Conservation (phyloP, 1,140 invertebrate species). For the Bombus superbus region DNA sequence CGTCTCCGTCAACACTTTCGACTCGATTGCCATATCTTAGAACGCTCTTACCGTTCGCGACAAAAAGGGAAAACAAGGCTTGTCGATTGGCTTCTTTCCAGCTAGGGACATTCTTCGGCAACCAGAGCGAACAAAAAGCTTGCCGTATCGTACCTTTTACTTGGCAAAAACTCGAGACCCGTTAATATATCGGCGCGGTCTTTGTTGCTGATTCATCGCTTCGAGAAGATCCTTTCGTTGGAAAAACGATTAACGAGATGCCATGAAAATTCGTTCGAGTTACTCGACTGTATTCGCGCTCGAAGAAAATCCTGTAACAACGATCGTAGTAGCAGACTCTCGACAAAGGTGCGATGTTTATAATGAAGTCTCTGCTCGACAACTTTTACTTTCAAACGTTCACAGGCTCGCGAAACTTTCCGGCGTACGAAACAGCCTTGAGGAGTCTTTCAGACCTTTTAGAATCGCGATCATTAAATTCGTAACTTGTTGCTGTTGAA, state of each 20-base stretch:
- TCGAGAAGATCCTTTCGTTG: too few species aligned
- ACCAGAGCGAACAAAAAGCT: slow-evolving; percentile 17
- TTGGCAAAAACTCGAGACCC: slow-evolving; percentile 30
- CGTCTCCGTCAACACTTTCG: slow-evolving; percentile 34
- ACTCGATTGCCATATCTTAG: slow-evolving; percentile 32
- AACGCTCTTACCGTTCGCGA: slow-evolving; percentile 1
- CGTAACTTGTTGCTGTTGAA: slow-evolving; percentile 31
- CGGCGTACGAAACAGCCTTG: neutral
- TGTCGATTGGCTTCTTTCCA: slow-evolving; percentile 46
- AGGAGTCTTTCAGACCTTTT: slow-evolving; percentile 22
- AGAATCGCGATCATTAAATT: slow-evolving; percentile 45
- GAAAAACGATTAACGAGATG: slow-evolving; percentile 7
- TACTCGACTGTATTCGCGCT: neutral
- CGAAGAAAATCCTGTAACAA: neutral
- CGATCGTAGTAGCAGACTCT: neutral
- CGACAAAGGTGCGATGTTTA: slow-evolving; percentile 32
- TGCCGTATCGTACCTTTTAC: slow-evolving; percentile 19
- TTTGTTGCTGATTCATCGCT: slow-evolving; percentile 31
- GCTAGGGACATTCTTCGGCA: slow-evolving; percentile 9
- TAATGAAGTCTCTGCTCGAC: slow-evolving; percentile 25
- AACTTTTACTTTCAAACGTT: slow-evolving; percentile 26
- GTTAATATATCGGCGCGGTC: slow-evolving; percentile 26
- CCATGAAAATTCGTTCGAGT: slow-evolving; percentile 7
- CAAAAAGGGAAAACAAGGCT: slow-evolving; percentile 44
- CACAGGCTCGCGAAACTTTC: slow-evolving; percentile 1